Evolutionary conservation across 1,140 invertebrate genomes (phyloP).

Genomic region (Drosophila parvula): DNA sequence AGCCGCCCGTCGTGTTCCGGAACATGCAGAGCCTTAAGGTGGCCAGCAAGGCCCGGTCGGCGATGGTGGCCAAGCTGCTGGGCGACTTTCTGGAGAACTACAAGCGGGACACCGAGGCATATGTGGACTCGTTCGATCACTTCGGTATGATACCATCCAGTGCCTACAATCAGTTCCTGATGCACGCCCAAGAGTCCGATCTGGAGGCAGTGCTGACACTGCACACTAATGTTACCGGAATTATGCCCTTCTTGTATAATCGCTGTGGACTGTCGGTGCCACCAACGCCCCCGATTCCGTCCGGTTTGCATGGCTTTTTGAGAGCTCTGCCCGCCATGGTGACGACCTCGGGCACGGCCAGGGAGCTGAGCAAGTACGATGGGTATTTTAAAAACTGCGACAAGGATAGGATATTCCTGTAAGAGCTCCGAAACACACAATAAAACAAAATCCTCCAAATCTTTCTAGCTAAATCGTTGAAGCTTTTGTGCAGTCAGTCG

Average conservation of each 20-base stretch:
- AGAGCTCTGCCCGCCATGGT: slow-evolving; percentile 81
- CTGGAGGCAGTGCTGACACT: slow-evolving; percentile 76
- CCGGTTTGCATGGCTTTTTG: slow-evolving; percentile 77
- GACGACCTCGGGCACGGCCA: slow-evolving; percentile 33
- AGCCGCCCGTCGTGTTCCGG: slow-evolving; percentile 88
- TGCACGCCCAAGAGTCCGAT: slow-evolving; percentile 82
- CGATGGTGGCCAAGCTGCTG: slow-evolving; percentile 95
- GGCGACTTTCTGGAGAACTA: slow-evolving; percentile 96
- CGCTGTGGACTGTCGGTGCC: slow-evolving; percentile 73
- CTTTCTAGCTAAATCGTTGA: slow-evolving; percentile 29
- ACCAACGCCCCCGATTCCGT: slow-evolving; percentile 79
- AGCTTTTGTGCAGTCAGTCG: slow-evolving; percentile 33
- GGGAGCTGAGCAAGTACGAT: slow-evolving; percentile 75
- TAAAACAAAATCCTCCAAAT: slow-evolving; percentile 45
- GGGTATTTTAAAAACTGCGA: slow-evolving; percentile 65
- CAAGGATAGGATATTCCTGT: slow-evolving; percentile 60
- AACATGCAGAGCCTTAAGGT: slow-evolving; percentile 83
- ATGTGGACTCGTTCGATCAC: slow-evolving; percentile 88
- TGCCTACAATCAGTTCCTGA: slow-evolving; percentile 86
- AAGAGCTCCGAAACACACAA: slow-evolving; percentile 40
- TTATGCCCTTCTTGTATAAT: slow-evolving; percentile 83
- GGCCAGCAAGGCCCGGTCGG: slow-evolving; percentile 92
- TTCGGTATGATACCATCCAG: slow-evolving; percentile 86
- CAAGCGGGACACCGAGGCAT: slow-evolving; percentile 92
- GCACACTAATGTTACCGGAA: slow-evolving; percentile 81